Conservation (phyloP, 1,140 invertebrate genomes). For the Euura lappo region DNA sequence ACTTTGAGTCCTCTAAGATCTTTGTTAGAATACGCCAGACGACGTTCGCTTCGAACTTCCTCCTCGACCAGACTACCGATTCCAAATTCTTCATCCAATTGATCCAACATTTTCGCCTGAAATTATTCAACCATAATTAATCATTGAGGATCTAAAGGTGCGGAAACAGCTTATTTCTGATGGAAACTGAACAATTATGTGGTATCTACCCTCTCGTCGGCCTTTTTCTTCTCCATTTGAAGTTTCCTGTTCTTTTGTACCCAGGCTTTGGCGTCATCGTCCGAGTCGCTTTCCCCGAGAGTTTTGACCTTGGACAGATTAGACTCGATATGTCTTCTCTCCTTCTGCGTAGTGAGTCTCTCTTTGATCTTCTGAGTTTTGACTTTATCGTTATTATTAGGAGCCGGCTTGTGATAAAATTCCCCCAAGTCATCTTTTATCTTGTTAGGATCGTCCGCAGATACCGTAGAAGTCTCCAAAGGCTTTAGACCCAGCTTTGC, state of each 20-base stretch:
- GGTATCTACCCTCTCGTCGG: constrained; percentile 77
- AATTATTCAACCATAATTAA: constrained; percentile 30
- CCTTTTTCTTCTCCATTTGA: constrained; percentile 83
- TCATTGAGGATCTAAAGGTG: constrained; percentile 14
- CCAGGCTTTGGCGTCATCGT: constrained; percentile 79
- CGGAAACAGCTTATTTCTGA: constrained; percentile 9
- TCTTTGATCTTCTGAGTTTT: constrained; percentile 84
- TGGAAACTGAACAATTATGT: no score
- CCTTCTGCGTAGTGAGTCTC: constrained; percentile 76
- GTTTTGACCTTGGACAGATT: constrained; percentile 66
- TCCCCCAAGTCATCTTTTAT: constrained; percentile 85
- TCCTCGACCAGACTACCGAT: constrained; percentile 82
- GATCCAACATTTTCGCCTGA: constrained; percentile 90
- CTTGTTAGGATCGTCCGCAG: constrained; percentile 60
- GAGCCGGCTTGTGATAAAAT: constrained; percentile 92
- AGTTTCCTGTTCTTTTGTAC: constrained; percentile 80
- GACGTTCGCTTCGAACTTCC: constrained; percentile 71
- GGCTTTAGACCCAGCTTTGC: constrained; percentile 95
- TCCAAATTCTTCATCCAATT: constrained; percentile 95
- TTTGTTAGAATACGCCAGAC: constrained; percentile 68
- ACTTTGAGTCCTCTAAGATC: constrained; percentile 87
- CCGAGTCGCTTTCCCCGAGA: constrained; percentile 78
- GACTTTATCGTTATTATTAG: constrained; percentile 79
- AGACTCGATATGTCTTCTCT: constrained; percentile 80
- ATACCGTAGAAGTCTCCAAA: constrained; percentile 70